These are phyloP conservation scores for Parotia lawesii DNA, from an alignment of 2,113 vertebrate species.

Conservation along the genomic window DNA sequence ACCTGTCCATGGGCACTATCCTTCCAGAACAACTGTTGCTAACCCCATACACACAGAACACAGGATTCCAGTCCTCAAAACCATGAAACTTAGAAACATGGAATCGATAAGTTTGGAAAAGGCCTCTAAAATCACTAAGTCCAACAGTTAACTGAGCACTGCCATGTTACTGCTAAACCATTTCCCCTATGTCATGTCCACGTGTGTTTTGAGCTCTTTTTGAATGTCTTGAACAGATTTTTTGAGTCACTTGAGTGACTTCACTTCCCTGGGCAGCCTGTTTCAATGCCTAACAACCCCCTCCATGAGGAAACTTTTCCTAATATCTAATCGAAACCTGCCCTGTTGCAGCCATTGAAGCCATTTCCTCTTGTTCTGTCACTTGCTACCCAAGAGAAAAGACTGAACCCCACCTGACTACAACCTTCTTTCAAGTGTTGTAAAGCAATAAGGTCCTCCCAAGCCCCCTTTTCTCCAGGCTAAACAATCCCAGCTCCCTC, in stretches of 20 bases:
- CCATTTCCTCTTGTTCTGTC: neutral
- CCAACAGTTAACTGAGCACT: neutral
- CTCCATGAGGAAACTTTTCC: neutral
- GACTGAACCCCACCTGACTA: neutral
- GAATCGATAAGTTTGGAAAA: neutral
- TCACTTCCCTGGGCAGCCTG: neutral
- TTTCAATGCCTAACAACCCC: neutral
- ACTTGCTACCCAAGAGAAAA: neutral
- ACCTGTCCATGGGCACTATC: neutral
- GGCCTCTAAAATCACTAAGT: neutral
- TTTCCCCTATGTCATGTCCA: fast-evolving
- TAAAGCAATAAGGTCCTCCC: neutral
- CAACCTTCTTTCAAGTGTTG: neutral
- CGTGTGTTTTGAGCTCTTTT: neutral
- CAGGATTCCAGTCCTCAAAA: neutral
- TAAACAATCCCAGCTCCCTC: neutral
- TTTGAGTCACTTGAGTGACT: neutral
- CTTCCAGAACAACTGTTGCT: neutral
- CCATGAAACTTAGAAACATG: neutral
- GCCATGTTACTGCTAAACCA: neutral
- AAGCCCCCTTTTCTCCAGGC: neutral
- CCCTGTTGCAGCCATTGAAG: neutral
- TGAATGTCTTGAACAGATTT: neutral
- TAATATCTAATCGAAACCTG: neutral
- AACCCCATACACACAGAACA: neutral